Evolutionary conservation across 2,888 invertebrate species (phyloP), one percentile per base, ranked within the genome.

Genomic region (Cheilosia vernalis): DNA sequence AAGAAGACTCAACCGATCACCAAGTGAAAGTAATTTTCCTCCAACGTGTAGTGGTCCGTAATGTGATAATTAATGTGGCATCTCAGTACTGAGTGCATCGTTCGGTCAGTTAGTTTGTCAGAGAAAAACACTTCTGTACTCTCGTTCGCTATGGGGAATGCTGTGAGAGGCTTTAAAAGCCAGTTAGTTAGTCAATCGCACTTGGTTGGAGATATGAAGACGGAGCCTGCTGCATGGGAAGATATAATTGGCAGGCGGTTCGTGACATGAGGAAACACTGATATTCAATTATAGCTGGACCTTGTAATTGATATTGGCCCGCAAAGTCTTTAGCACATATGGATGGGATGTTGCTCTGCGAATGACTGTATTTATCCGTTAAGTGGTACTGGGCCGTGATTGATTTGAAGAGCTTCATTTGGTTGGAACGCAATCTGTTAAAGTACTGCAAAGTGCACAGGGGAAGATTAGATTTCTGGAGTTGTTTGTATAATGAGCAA

Each of bases 61-160:
- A 78, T 55, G 61, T 78, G 78, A 67, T 83, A 83, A 83, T 83
- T 83, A 83, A 78, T 78, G 78, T 67, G 61, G 73, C 83, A 63
- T 83, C 72, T 66, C 63, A 60, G 61, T 51, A 13, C 13, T 13
- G 37, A 17, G 55, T 67, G 58, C 81, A 69, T 64, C 76, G 42
- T 49, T 76, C 56, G 73, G 66, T 58, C 64, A 80, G 64, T 51
- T 51, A 37, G 58, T 76, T 44, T 60, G 53, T 76, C 40, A 60
- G 69, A 19, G 47, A 17, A 64, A 67, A 79, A 79, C 66, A 66
- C 73, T 72, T 64, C 63, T 72, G 79, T 44, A 72, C 10, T 53
- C 27, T 60, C 17, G 66, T 37, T 37, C 27, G 72, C 19, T 30
- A 56, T 64, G 63, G 10, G 51, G 64, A 66, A 61, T 77, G 49